These are phyloP conservation scores for Diplazon laetatorius DNA, from an alignment of 2,888 invertebrate species.

Conservation along the genomic window DNA sequence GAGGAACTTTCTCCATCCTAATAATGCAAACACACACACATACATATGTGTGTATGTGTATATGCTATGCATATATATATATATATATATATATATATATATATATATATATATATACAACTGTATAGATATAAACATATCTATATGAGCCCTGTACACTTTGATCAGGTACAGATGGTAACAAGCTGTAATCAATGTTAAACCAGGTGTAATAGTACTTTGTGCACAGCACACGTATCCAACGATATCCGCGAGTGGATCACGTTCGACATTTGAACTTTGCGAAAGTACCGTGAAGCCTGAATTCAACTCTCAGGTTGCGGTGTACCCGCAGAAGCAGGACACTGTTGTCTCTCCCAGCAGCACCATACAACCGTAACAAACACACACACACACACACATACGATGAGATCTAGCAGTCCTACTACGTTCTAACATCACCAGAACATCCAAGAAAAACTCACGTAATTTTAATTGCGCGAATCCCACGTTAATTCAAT, in stretches of 20 bases:
- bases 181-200: conserved; percentile 24
- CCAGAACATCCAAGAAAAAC: conserved; percentile 18
- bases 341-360: conserved; percentile 7
- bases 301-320: neutral
- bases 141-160: neutral
- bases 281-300: neutral
- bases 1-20: conserved; percentile 17
- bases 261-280: conserved; percentile 53
- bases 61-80: neutral
- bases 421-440: neutral
- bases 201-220: conserved; percentile 11
- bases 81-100: neutral
- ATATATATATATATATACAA: too few species aligned
- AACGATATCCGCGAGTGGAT: conserved; percentile 36
- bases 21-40: neutral
- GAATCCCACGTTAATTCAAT: conserved; percentile 60
- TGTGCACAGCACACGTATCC: conserved; percentile 27
- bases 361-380: neutral
- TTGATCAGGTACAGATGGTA: conserved; percentile 38
- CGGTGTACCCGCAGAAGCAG: neutral
- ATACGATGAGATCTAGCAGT: neutral
- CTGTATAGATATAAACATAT: too few species aligned
- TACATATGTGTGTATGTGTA: neutral
- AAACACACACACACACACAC: neutral
- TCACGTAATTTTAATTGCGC: conserved; percentile 54